Conservation (phyloP, 2,888 invertebrate genomes). For the Plagiodera versicolora region DNA sequence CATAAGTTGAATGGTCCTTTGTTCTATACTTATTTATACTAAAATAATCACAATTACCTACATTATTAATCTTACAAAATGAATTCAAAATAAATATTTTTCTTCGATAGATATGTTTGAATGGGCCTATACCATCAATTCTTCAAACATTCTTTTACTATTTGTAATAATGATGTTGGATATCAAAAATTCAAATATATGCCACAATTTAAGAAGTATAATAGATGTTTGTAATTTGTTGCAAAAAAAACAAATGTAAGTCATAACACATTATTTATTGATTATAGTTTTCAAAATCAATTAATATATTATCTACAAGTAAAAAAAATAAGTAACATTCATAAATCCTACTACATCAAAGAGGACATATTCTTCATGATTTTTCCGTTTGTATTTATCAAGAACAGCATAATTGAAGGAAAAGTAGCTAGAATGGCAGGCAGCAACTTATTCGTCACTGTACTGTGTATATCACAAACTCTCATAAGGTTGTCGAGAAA, state of each 20-base stretch:
- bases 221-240: too few relatives aligned
- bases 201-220: too few relatives aligned
- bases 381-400: not conserved
- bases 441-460: slow-evolving; percentile 20
- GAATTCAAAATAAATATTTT: too few relatives aligned
- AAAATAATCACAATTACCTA: too few relatives aligned
- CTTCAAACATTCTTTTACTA: too few relatives aligned
- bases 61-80: too few relatives aligned
- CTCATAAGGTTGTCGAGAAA: slow-evolving; percentile 89
- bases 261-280: slow-evolving; percentile 25
- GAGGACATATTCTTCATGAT: not conserved
- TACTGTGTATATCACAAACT: slow-evolving; percentile 64
- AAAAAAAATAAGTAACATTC: slow-evolving; percentile 27
- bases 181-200: too few relatives aligned
- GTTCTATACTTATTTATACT: too few relatives aligned
- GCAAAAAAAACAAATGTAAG: slow-evolving; percentile 1
- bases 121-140: too few relatives aligned
- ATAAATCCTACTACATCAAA: slow-evolving; percentile 15
- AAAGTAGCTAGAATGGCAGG: slow-evolving; percentile 12
- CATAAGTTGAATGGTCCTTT: too few relatives aligned
- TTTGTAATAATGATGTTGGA: too few relatives aligned
- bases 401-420: not conserved
- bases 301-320: slow-evolving; percentile 15
- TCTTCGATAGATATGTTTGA: too few relatives aligned
- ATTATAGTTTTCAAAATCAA: slow-evolving; percentile 23